Evolutionary conservation across 2,797 vertebrate species (phyloP).

Genomic region (Peromyscus aztecus): DNA sequence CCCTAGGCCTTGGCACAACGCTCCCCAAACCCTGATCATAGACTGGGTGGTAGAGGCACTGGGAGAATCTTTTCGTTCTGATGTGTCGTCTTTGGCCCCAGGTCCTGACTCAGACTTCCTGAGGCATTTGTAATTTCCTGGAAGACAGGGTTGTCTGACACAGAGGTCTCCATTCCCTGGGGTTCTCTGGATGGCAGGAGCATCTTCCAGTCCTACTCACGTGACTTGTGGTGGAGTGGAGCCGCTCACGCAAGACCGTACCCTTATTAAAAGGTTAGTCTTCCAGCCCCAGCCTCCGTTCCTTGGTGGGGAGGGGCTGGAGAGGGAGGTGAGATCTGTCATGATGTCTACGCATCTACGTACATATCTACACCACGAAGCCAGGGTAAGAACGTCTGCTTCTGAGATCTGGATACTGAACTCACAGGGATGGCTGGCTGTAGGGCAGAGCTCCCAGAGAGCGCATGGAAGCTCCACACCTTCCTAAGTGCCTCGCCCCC

Average conservation of each 20-base stretch:
- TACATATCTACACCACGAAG: not conserved
- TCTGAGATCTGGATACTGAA: not conserved
- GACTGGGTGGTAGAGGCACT: too few relatives aligned
- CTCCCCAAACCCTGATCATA: not conserved
- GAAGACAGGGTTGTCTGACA: not conserved
- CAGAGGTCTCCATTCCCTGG: not conserved
- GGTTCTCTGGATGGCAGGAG: not conserved
- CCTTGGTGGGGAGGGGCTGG: not conserved
- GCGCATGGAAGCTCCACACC: not conserved
- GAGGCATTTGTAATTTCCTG: slow-evolving; percentile 10
- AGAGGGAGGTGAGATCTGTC: not conserved
- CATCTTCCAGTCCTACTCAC: not conserved
- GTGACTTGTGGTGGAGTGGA: not conserved
- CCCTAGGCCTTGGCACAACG: not conserved
- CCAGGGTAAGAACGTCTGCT: not conserved
- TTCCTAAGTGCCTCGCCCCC: not conserved
- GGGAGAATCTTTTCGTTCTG: not conserved
- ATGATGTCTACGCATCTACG: not conserved
- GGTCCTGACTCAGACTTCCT: slow-evolving; percentile 13
- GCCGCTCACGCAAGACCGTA: not conserved
- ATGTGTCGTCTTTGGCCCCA: not conserved
- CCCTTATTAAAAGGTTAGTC: not conserved
- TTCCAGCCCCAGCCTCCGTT: too few relatives aligned
- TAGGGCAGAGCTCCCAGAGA: accelerated
- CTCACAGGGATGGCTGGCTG: not conserved